Percentiles rank a stretch among this genome's conserved stretches.
Evolutionary conservation across 1,140 invertebrate genomes (phyloP).

Genomic region (Cyphomyrmex costatus): DNA sequence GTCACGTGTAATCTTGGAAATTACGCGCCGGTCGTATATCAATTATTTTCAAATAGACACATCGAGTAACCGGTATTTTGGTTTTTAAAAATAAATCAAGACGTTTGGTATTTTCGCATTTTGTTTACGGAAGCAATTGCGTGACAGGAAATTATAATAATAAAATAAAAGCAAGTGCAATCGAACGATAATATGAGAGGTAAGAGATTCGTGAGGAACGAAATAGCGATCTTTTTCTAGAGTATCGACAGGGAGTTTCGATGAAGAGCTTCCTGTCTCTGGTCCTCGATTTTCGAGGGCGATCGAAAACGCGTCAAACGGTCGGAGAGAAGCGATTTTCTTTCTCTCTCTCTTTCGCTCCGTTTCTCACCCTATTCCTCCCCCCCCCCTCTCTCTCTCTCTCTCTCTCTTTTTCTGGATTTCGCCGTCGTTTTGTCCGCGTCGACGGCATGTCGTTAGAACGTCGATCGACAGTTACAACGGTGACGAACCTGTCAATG

Average conservation of each 20-base stretch:
- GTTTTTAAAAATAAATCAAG: not conserved
- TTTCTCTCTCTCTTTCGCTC: constrained; percentile 8
- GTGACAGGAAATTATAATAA: not conserved
- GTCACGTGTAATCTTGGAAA: not conserved
- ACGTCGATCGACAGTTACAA: constrained; percentile 70
- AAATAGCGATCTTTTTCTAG: constrained; percentile 43
- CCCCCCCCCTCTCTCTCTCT: not conserved
- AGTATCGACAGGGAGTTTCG: constrained; percentile 40
- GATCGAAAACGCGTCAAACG: constrained; percentile 50
- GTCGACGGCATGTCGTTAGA: constrained; percentile 60
- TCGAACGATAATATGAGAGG: not conserved
- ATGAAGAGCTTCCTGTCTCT: constrained; percentile 50
- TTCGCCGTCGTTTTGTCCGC: constrained; percentile 54
- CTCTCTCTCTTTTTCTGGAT: constrained; percentile 23
- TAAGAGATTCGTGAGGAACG: constrained; percentile 20
- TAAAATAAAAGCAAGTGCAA: not conserved
- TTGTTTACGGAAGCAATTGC: not conserved
- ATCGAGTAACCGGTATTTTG: not conserved
- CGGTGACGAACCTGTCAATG: constrained; percentile 72
- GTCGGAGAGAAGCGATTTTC: constrained; percentile 34
- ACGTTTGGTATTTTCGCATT: not conserved
- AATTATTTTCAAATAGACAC: not conserved
- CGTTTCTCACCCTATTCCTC: not conserved
- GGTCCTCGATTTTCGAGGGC: constrained; percentile 49
- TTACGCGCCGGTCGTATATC: not conserved